Evolutionary conservation across 1,140 invertebrate genomes (phyloP).

Genomic region (Drosophila navojoa): DNA sequence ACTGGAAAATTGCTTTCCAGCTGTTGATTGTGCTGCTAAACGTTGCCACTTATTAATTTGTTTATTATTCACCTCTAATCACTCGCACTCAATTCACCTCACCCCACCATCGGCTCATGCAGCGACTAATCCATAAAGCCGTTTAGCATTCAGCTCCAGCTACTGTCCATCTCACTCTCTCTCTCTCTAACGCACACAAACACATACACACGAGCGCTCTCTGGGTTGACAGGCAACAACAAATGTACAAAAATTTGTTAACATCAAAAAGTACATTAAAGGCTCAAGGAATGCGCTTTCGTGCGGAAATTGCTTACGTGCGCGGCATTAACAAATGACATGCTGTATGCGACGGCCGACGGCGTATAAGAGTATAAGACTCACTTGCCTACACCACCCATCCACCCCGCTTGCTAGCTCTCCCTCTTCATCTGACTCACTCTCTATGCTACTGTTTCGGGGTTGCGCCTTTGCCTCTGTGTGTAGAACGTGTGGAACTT

Average conservation of each 20-base stretch:
- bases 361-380: conserved; percentile 57
- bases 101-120: not conserved
- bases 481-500: conserved; percentile 64
- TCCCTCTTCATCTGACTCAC: not conserved
- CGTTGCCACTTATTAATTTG: conserved; percentile 65
- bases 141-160: conserved; percentile 57
- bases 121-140: conserved; percentile 14
- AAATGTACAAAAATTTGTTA: conserved; percentile 82
- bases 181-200: not conserved
- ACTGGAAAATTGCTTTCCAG: conserved; percentile 63
- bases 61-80: conserved; percentile 72
- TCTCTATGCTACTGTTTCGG: conserved; percentile 15
- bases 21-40: conserved; percentile 56
- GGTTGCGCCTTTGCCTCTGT: conserved; percentile 22
- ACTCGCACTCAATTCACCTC: conserved; percentile 55
- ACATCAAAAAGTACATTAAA: conserved; percentile 82
- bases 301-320: conserved; percentile 82
- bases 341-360: conserved; percentile 16
- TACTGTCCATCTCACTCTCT: not conserved
- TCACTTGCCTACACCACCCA: not conserved
- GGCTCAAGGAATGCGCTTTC: conserved; percentile 81
- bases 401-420: not conserved
- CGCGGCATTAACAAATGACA: conserved; percentile 79
- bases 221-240: conserved; percentile 60
- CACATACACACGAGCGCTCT: not conserved